Percentiles rank a stretch among this genome's conserved stretches.
Conservation (phyloP, 2,113 vertebrate genomes). For the Ageneiosus marmoratus region DNA sequence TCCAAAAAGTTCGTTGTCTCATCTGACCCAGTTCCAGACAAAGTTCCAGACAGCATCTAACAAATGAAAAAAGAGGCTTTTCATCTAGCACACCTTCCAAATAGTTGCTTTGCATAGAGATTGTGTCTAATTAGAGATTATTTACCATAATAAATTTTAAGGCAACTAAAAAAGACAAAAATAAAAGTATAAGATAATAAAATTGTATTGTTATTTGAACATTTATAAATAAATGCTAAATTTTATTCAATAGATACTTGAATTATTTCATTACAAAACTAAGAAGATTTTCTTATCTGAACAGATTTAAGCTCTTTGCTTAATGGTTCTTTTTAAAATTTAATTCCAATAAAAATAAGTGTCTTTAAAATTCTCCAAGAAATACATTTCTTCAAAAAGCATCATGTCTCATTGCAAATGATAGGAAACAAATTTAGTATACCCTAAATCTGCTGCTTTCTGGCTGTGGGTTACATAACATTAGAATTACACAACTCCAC, state of each 20-base stretch:
- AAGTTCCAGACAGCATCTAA: no score
- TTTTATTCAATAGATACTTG: background rate
- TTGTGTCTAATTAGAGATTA: background rate
- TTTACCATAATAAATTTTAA: background rate
- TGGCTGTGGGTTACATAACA: slow-evolving; percentile 38
- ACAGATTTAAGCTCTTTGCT: background rate
- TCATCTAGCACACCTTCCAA: no score
- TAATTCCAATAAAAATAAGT: background rate
- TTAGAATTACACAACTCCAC: slow-evolving; percentile 29
- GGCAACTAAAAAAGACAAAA: no score
- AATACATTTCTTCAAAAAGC: no score
- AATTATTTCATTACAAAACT: background rate
- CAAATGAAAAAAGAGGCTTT: background rate
- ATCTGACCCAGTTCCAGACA: no score
- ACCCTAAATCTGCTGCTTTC: slow-evolving; percentile 34
- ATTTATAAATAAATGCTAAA: background rate
- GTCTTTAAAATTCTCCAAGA: background rate
- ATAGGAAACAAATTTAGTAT: slow-evolving; percentile 19
- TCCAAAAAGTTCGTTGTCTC: no score
- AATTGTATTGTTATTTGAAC: background rate
- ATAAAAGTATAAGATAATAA: background rate
- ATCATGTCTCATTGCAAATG: slow-evolving; percentile 1
- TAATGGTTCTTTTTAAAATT: background rate
- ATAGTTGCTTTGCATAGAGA: background rate
- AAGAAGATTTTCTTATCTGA: background rate